Conservation (phyloP, 2,888 invertebrate genomes). For the Cheilosia vernalis region DNA sequence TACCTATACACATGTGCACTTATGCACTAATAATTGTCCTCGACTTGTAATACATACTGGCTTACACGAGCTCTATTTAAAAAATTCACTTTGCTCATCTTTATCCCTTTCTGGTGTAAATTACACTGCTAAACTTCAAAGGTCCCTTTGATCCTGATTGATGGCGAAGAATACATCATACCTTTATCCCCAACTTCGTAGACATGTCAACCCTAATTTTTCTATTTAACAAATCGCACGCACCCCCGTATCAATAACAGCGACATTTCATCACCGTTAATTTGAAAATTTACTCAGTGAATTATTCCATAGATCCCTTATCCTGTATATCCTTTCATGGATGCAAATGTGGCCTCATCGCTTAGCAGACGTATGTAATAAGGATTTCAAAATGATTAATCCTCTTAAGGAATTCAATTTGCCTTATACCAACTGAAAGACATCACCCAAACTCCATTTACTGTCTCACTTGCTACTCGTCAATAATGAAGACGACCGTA, state of each 20-base stretch:
- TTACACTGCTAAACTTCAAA: conserved; percentile 16
- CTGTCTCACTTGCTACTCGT: not conserved
- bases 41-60: too few species aligned
- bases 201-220: conserved; percentile 22
- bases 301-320: conserved; percentile 18
- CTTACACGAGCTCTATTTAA: too few species aligned
- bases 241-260: conserved; percentile 63
- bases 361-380: conserved; percentile 46
- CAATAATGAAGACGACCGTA: conserved; percentile 26
- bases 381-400: conserved; percentile 71
- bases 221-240: conserved; percentile 38
- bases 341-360: conserved; percentile 30
- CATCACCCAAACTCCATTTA: conserved; percentile 36
- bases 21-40: too few species aligned
- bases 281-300: conserved; percentile 59
- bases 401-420: conserved; percentile 75
- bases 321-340: not conserved
- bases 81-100: not conserved
- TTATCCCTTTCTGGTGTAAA: conserved; percentile 20
- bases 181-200: conserved; percentile 20
- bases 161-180: conserved; percentile 40
- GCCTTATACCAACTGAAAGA: conserved; percentile 46
- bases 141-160: conserved; percentile 57
- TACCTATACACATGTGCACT: too few species aligned
- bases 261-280: conserved; percentile 58